Conservation (phyloP, 2,797 vertebrate genomes). For the Enteromius radiatus region DNA sequence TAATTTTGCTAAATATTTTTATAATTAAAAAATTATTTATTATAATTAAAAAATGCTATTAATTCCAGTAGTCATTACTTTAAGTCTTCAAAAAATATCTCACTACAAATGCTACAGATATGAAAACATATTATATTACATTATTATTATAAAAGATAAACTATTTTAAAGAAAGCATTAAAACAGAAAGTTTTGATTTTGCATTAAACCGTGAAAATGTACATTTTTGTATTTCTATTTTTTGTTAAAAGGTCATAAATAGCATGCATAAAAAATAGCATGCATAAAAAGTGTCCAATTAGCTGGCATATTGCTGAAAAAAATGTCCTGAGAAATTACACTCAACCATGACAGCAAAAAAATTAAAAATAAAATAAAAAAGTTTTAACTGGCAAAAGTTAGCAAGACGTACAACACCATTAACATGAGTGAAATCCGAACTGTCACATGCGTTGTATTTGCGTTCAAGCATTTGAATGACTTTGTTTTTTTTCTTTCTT, state of each 20-base stretch:
- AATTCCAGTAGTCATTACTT: neutral
- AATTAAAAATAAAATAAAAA: too few relatives aligned
- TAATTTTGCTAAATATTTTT: too few relatives aligned
- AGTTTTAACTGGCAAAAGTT: neutral
- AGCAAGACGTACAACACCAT: neutral
- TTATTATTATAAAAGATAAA: neutral
- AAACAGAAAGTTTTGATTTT: neutral
- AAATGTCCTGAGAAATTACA: neutral
- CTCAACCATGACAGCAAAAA: neutral
- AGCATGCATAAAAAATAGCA: neutral
- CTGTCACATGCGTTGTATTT: neutral
- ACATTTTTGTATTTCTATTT: too few relatives aligned
- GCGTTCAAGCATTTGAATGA: neutral
- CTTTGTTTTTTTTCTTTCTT: conserved; percentile 26
- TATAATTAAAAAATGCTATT: neutral
- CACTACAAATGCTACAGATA: neutral
- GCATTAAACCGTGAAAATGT: neutral
- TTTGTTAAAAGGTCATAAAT: neutral
- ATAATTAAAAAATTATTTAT: too few relatives aligned
- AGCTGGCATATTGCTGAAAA: neutral
- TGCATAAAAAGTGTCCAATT: neutral
- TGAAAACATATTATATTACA: neutral
- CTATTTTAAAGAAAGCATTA: neutral
- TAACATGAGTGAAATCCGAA: neutral
- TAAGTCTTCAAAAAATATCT: neutral